Base-by-base conservation (phyloP, 2,797 vertebrate genomes). In the Numenius phaeopus region DNA sequence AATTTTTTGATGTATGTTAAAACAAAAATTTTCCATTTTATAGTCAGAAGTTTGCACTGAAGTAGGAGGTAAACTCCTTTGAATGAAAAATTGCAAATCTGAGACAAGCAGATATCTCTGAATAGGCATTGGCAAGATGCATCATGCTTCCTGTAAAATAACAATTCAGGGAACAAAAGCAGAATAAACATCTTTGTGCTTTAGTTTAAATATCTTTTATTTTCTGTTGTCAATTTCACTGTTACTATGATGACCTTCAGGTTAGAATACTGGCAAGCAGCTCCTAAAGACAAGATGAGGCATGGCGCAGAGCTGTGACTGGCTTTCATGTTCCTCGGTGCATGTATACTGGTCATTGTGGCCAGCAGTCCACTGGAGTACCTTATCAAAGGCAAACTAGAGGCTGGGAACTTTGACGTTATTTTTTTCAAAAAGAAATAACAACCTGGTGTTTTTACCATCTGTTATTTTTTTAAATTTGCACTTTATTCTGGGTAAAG, bases 231-330 rank as follows among this genome's bases (percentile, higher is more conserved):
- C 30, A 82, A 14, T 72, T 79, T 94, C 57, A 40, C 24, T 27
- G 9, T 66, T 79, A 13, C 22, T 49, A 2, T n/a, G 27, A 79
- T 34, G 39, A 46, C 27, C 16, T 85, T 78, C 23, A 44, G 27
- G 18, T 40, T 22, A 66, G 29, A 88, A 59, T 70, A 27, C 19
- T 42, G 37, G 5, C 8, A 55, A 46, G 47, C 6, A 29, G 40
- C 9, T 87, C 46, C 47, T 69, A 55, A 84, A 87, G 46, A 18
- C 13, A 66, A 24, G 22, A 23, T 14, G 19, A 55, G 30, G 16
- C 34, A 61, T 0, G 0, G 12, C 27, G 59, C 27, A 69, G 34
- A 57, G 27, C 14, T 29, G 18, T 42, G 23, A 46, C 32, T 16
- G 47, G 27, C 49, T 52, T 64, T 67, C 16, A 3, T 23, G 7